A percentile compares a stretch with the other conserved stretches of the same genome.
Conservation (phyloP, 2,113 vertebrate species). For the Ascaphus truei region DNA sequence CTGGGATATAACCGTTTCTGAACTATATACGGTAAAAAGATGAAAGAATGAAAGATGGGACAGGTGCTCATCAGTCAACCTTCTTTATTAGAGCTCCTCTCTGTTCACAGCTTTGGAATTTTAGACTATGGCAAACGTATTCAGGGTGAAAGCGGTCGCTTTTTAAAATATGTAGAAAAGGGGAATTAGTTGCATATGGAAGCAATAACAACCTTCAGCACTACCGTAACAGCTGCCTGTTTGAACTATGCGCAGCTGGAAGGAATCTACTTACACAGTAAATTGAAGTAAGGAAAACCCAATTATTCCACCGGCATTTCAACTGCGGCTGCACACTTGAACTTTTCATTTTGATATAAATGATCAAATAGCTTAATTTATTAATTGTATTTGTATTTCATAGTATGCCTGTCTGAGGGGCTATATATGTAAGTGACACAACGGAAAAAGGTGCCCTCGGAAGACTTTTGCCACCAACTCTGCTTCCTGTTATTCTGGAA, state of each 20-base stretch:
- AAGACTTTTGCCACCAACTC: too few relatives aligned
- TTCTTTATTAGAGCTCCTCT: constrained; percentile 25
- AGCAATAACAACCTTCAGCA: constrained; percentile 3
- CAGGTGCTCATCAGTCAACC: constrained; percentile 8
- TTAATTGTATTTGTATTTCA: too few relatives aligned
- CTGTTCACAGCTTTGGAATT: constrained; percentile 43
- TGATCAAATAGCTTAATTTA: too few relatives aligned
- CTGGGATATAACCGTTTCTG: too few relatives aligned
- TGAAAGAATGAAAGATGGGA: not conserved
- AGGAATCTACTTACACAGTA: constrained; percentile 33
- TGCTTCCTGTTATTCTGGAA: too few relatives aligned
- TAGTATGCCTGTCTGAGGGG: too few relatives aligned
- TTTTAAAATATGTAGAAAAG: constrained; percentile 40
- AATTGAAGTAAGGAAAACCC: constrained; percentile 25
- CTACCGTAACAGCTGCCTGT: constrained; percentile 45
- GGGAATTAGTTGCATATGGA: constrained; percentile 42
- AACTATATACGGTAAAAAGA: too few relatives aligned
- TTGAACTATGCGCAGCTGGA: constrained; percentile 44
- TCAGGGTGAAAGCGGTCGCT: constrained; percentile 44
- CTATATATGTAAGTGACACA: too few relatives aligned
- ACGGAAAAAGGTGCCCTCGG: too few relatives aligned
- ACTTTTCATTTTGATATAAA: too few relatives aligned
- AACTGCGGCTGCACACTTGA: not conserved
- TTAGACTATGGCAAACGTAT: constrained; percentile 32
- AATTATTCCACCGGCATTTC: not conserved